These are phyloP conservation scores for Scophthalmus maximus DNA, from an alignment of 2,113 vertebrate genomes.

Conservation along the genomic window DNA sequence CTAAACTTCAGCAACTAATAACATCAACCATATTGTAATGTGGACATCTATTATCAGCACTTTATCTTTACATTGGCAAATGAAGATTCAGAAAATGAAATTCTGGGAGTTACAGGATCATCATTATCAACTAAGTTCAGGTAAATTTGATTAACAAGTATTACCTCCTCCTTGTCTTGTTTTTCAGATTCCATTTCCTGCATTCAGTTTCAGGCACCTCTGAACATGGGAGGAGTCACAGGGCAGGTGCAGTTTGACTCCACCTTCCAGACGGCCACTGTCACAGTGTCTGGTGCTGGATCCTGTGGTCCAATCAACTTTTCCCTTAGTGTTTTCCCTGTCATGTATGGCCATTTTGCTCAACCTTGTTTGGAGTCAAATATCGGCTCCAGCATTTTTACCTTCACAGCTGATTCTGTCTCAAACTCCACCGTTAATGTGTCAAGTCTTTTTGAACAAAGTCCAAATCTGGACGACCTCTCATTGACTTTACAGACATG, in stretches of 20 bases:
- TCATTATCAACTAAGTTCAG: no score
- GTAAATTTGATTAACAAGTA: not conserved
- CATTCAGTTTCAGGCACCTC: conserved; percentile 65
- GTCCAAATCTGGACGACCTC: conserved; percentile 72
- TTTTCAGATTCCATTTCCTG: conserved; percentile 71
- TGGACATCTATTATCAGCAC: no score
- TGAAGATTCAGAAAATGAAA: no score
- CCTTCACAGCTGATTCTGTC: conserved; percentile 41
- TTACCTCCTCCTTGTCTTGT: not conserved
- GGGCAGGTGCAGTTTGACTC: conserved; percentile 78
- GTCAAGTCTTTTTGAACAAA: conserved; percentile 53
- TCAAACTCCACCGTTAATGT: conserved; percentile 33
- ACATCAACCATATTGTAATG: no score
- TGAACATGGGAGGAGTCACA: conserved; percentile 84
- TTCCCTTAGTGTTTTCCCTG: conserved; percentile 79
- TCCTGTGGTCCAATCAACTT: conserved; percentile 67
- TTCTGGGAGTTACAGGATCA: no score
- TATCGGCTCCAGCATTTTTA: conserved; percentile 73
- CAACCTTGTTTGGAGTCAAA: conserved; percentile 76
- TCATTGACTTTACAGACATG: conserved; percentile 80
- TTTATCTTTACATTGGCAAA: no score
- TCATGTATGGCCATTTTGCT: conserved; percentile 80
- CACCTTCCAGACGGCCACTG: conserved; percentile 35
- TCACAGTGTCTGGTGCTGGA: conserved; percentile 70
- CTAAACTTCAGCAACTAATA: no score